Evolutionary conservation across 2,888 invertebrate species (phyloP), one percentile per base, ranked within the genome.

Genomic region (Dilophus febrilis): DNA sequence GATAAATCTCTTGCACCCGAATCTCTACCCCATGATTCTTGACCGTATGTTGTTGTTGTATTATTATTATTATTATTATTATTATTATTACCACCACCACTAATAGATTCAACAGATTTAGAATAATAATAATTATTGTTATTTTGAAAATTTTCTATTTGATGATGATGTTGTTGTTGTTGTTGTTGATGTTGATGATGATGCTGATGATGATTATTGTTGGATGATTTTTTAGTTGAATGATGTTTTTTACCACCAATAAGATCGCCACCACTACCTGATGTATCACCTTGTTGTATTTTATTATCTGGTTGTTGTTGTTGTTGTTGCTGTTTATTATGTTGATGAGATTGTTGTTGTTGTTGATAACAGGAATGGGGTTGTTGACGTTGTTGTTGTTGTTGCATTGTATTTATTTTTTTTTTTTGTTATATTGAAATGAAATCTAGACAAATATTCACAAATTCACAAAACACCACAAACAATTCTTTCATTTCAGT

Each of bases 1-100:
- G 42, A 42, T 37, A 42, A 35, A 37, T 42, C 42, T 16, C 42
- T 29, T 13, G 42, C 42, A 10, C 42, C 42, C 4, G 42, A 42
- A 40, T 42, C 42, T 40, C 38, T 19, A 3, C 42, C 42, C 42
- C 42, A 42, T 16, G 39, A 39, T 26, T 42, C 42, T 37, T 42
- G 40, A 36, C 42, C 42, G 27, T 40, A 40, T 8, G 42, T 34
- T 14, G 12, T 26, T 17, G 17, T 22, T 6, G 12, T 14, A 26
- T 11, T 12, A 36, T 28, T 17, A 14, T 28, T 16, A 17, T n/a
- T 19, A 16, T 19, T 13, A 11, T 18, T 18, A 11, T 13, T 16
- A 22, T 19, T 13, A n/a, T n/a, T n/a, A 22, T 26, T 27, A 2
- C 22, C 19, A 13, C 13, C 13, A 11, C 17, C 29, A 12, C 18